Percentiles rank a stretch among this genome's conserved stretches.
These are phyloP conservation scores for Darevskia nairensis DNA, from an alignment of 2,797 vertebrate species.

Conservation along the genomic window DNA sequence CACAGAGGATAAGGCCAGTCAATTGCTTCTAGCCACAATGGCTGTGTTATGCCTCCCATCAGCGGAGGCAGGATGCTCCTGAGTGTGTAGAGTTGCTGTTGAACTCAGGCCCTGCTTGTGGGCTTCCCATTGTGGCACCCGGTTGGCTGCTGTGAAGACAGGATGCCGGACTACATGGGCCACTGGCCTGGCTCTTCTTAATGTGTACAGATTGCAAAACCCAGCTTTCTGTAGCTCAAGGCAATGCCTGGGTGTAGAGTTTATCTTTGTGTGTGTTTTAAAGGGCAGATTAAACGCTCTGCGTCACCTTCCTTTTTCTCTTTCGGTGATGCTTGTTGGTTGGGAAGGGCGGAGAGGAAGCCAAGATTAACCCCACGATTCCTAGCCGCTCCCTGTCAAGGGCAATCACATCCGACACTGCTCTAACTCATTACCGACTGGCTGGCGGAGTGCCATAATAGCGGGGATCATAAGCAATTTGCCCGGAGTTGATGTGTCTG, in stretches of 20 bases:
- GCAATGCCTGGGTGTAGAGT: no score
- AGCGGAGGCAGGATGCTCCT: no score
- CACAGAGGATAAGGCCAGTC: no score
- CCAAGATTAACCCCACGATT: not conserved
- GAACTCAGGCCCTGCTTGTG: no score
- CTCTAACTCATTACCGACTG: not conserved
- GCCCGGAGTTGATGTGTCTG: not conserved
- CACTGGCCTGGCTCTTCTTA: not conserved
- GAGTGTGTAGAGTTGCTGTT: no score
- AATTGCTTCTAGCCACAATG: no score
- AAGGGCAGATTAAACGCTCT: no score
- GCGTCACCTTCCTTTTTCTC: not conserved
- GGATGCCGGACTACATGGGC: not conserved
- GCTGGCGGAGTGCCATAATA: not conserved
- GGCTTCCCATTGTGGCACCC: no score
- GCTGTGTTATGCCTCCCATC: no score
- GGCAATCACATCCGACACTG: rapidly evolving
- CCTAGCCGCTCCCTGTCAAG: not conserved
- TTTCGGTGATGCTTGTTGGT: not conserved
- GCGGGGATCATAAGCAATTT: not conserved
- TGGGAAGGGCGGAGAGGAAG: not conserved
- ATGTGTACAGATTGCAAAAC: not conserved
- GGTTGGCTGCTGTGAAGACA: not conserved
- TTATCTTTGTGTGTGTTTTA: no score
- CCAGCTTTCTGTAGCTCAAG: not conserved